A percentile compares a stretch with the other conserved stretches of the same genome.
These are phyloP conservation scores for Dendrocopos noguchii DNA, from an alignment of 2,113 vertebrate genomes.

Conservation along the genomic window DNA sequence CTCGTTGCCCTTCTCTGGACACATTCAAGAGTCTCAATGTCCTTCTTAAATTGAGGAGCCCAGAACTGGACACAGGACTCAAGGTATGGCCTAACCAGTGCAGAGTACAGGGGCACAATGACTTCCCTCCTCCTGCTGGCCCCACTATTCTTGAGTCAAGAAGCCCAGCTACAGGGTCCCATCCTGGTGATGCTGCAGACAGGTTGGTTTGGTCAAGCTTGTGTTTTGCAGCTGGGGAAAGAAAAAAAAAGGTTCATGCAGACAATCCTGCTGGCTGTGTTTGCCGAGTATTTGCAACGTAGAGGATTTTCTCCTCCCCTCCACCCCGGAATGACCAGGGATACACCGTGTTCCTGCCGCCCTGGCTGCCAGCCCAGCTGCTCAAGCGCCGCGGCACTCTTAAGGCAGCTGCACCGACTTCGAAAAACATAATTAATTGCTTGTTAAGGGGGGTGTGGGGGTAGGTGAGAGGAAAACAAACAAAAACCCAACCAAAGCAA, in stretches of 20 bases:
- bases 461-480: too few relatives aligned
- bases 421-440: neutral
- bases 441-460: neutral
- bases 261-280: neutral
- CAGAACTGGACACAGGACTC: too few relatives aligned
- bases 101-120: too few relatives aligned
- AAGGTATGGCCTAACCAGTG: too few relatives aligned
- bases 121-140: too few relatives aligned
- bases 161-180: neutral
- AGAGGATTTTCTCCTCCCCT: neutral
- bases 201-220: neutral
- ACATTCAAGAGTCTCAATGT: too few relatives aligned
- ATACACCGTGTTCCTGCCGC: neutral
- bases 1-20: too few relatives aligned
- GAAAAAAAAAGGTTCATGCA: neutral
- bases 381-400: neutral
- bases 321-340: fast-evolving
- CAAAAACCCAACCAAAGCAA: too few relatives aligned
- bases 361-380: fast-evolving
- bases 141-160: too few relatives aligned
- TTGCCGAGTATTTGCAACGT: neutral
- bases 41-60: too few relatives aligned
- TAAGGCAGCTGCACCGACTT: neutral
- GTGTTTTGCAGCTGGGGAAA: neutral
- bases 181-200: neutral